Base-by-base conservation (phyloP, 23 tunicate species). In the Clavelina lepadiformis region DNA sequence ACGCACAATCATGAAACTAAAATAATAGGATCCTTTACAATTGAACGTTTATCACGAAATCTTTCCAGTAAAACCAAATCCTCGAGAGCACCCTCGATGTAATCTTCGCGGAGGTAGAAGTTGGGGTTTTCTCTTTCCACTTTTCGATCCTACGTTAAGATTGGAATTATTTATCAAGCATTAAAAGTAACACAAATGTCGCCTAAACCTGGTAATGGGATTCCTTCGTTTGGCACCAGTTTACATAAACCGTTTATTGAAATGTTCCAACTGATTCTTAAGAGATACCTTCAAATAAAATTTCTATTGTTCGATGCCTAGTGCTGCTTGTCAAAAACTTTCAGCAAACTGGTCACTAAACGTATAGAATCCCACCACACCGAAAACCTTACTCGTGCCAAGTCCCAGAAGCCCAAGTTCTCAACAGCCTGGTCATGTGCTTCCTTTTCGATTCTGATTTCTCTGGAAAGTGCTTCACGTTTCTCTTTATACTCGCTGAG, bases 381-480 rank as follows among this genome's bases (percentile, higher is more conserved):
- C n/a, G n/a, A n/a, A n/a, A n/a, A n/a, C n/a, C n/a, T 20, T 29
- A 78, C 84, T 31, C 59, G 45, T 38, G 56, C 68, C 23, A 78
- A 41, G 31, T 78, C 84, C 69, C 71, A 78, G 58, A 37, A 78
- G 2, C 84, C 84, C 36, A 78, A 47, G 5, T 54, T 64, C 33
- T 50, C 84, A 3, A 78, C 84, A 3, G 84, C 84, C 84, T 41
- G 68, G 22, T 26, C 45, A 57, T 78, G 75, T 2, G 84, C 68
- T 32, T 68, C 59, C 15, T 57, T 31, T 34, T 78, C 75, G 21
- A 78, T 46, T 58, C 58, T 61, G 6, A 18, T 5, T 31, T 59
- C 54, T 15, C 56, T 47, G 35, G 35, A 58, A 41, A 33, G 45
- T 1, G 18, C 34, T 58, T 58, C 23, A 13, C 84, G 68, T 31